These are phyloP conservation scores for Limnephilus lunatus DNA, from an alignment of 2,888 invertebrate genomes.

Conservation along the genomic window DNA sequence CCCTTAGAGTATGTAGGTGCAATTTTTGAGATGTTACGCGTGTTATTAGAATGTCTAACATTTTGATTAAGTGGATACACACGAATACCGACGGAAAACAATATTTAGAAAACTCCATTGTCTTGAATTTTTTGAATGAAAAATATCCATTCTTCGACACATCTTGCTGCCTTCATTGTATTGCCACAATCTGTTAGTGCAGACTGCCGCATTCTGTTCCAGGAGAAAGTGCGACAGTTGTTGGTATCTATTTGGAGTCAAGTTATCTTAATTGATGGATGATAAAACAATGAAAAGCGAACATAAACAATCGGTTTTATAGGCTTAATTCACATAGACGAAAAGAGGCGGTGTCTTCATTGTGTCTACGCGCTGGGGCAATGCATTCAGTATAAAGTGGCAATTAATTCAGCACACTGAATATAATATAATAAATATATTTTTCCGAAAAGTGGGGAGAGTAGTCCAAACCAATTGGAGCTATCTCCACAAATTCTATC, in stretches of 20 bases:
- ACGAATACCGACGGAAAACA: constrained; percentile 24
- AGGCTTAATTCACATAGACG: constrained; percentile 16
- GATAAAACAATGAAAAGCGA: constrained; percentile 11
- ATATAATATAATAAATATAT: neutral
- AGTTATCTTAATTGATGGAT: constrained; percentile 1
- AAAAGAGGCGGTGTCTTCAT: constrained; percentile 3
- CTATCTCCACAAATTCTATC: no score
- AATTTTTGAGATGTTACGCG: neutral
- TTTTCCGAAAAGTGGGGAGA: no score
- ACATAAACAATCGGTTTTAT: constrained; percentile 17
- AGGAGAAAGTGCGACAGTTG: constrained; percentile 21
- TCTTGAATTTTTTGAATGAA: constrained; percentile 52
- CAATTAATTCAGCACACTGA: neutral
- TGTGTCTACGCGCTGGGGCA: neutral
- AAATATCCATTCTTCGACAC: constrained; percentile 36
- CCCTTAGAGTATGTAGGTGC: neutral
- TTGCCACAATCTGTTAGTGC: neutral
- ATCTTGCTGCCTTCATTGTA: constrained; percentile 14
- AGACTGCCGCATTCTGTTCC: constrained; percentile 2
- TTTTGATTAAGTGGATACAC: constrained; percentile 33
- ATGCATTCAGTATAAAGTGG: neutral
- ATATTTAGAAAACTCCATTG: constrained; percentile 55
- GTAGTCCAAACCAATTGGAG: neutral
- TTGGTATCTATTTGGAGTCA: neutral
- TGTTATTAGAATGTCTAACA: constrained; percentile 32